Percentiles rank a stretch among this genome's conserved stretches.
Evolutionary conservation across 92 coral and sea anemone species (phyloP).

Genomic region (Epizoanthus ramosus): DNA sequence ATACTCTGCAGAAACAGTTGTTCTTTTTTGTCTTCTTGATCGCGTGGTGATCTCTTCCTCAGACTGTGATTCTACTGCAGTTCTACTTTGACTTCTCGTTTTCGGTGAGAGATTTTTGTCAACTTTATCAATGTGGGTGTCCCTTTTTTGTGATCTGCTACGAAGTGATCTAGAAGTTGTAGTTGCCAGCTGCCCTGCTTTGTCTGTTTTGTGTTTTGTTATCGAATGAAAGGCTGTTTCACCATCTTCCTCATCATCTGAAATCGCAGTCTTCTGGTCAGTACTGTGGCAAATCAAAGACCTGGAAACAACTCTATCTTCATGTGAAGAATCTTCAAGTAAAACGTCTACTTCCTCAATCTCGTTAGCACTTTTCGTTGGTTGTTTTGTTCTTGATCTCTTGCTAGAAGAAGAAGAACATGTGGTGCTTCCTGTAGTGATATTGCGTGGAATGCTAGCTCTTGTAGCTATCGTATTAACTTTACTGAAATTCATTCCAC

Average conservation of each 20-base stretch:
- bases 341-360: neutral
- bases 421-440: neutral
- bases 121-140: neutral
- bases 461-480: neutral
- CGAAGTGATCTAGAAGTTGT: conserved; percentile 8
- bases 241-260: conserved; percentile 21
- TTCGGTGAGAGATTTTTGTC: neutral
- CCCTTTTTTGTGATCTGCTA: neutral
- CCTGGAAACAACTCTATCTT: neutral
- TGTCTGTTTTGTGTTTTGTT: neutral
- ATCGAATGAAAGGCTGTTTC: neutral
- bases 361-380: neutral
- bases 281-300: neutral
- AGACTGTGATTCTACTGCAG: neutral
- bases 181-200: neutral
- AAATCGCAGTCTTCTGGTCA: conserved; percentile 13
- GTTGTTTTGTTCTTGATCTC: neutral
- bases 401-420: neutral
- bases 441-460: neutral
- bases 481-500: neutral
- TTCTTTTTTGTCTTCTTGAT: conserved; percentile 6
- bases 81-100: neutral
- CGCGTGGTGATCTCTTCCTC: neutral
- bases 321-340: neutral
- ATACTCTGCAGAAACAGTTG: neutral